These are phyloP conservation scores for Exocentrus adspersus DNA, from an alignment of 2,888 invertebrate genomes.

Conservation along the genomic window DNA sequence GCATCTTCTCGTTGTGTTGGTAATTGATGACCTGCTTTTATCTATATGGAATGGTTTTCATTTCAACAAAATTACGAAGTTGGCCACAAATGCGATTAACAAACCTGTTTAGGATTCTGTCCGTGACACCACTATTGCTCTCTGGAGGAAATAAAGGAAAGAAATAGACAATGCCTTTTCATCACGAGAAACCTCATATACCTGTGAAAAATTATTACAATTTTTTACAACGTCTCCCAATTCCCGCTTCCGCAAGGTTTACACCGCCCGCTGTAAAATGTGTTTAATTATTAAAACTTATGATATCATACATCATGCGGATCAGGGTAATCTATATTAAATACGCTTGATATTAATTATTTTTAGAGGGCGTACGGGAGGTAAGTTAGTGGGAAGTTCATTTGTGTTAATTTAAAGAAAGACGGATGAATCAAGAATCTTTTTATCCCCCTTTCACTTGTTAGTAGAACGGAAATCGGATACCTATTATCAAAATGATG, in stretches of 20 bases:
- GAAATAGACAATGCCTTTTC: slow-evolving; percentile 47
- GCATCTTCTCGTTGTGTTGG: slow-evolving; percentile 35
- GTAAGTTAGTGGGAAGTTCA: too few species aligned
- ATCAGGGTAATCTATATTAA: neutral
- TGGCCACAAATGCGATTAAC: slow-evolving; percentile 60
- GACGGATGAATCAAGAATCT: too few species aligned
- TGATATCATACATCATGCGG: neutral
- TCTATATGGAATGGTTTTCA: slow-evolving; percentile 60
- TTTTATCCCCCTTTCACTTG: too few species aligned
- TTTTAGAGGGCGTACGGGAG: too few species aligned
- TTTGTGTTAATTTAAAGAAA: too few species aligned
- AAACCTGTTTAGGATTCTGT: slow-evolving; percentile 60
- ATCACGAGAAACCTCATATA: slow-evolving; percentile 56
- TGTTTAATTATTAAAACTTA: slow-evolving; percentile 23
- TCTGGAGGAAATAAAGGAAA: slow-evolving; percentile 46
- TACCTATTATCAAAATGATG: too few species aligned
- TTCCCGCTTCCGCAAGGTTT: slow-evolving; percentile 35
- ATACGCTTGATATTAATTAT: neutral
- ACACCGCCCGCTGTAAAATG: slow-evolving; percentile 31
- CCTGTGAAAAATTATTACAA: slow-evolving; percentile 55
- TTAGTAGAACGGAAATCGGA: too few species aligned
- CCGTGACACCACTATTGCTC: slow-evolving; percentile 54
- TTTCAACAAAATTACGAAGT: slow-evolving; percentile 57
- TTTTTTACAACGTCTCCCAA: slow-evolving; percentile 50
- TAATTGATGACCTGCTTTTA: slow-evolving; percentile 58